Evolutionary conservation across 2,888 invertebrate species (phyloP), one percentile per base, ranked within the genome.

Genomic region (Eupithecia insigniata): DNA sequence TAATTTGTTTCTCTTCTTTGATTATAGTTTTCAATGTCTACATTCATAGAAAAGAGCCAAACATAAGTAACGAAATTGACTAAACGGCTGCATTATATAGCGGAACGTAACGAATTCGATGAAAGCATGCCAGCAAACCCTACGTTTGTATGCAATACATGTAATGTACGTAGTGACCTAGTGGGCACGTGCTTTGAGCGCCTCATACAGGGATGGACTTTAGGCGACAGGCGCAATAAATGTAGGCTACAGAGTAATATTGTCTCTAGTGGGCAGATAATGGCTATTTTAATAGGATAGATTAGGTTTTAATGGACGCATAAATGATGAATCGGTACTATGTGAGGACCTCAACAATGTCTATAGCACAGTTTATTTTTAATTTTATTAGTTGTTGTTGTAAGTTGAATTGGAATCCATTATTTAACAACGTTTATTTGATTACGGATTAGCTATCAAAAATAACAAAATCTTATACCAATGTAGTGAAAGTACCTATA

Each of bases 201-300:
- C 73, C 76, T 76, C 74, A 74, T 51, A 62, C 75, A 73, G 76
- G 74, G 70, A 36, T n/a, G 71, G 74, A 75, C 73, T 71, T 39
- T 51, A 67, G 70, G 72, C 67, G 75, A 69, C 78, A 75, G 76
- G 70, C 70, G 71, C 76, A 78, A 79, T 76, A 66, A 78, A 79
- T 78, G 75, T 75, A 67, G 73, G 70, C 78, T 70, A 60, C 76
- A 74, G 72, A 76, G 66, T 66, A 72, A 73, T 75, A 43, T 67
- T 69, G 46, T 62, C 76, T 58, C 74, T 67, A 1, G 76, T 70
- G 66, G 69, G 32, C 36, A 66, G 67, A 55, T 74, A 71, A 71
- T 71, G 73, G 73, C 18, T 26, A 51, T 67, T 68, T 36, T 69
- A 69, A 74, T 65, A 16, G 65, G 60, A 39, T 51, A 26, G 51